Evolutionary conservation across 2,888 invertebrate species (phyloP).

Genomic region (Spicauda simplicius): DNA sequence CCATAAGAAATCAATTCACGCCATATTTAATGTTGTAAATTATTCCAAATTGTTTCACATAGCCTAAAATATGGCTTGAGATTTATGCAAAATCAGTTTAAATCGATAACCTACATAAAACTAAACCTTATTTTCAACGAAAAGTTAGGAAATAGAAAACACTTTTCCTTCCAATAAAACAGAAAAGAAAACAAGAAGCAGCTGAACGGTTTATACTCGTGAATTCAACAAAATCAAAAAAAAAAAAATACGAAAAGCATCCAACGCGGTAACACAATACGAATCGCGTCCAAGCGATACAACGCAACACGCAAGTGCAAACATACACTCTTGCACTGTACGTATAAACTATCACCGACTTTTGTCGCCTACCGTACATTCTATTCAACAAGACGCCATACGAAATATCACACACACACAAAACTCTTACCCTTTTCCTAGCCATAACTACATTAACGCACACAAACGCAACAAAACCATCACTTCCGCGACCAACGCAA

Average conservation of each 20-base stretch:
- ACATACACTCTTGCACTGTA: not conserved
- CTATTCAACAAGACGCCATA: too few species aligned
- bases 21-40: too few species aligned
- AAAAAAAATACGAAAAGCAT: not conserved
- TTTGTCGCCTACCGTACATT: not conserved
- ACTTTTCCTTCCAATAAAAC: too few species aligned
- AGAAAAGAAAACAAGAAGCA: not conserved
- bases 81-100: too few species aligned
- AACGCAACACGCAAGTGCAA: slow-evolving; percentile 20
- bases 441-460: slow-evolving; percentile 62
- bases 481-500: slow-evolving; percentile 33
- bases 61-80: too few species aligned
- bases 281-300: slow-evolving; percentile 6
- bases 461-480: slow-evolving; percentile 48
- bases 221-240: not conserved
- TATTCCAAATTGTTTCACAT: too few species aligned
- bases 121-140: too few species aligned
- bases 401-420: too few species aligned
- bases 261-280: not conserved
- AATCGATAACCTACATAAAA: too few species aligned
- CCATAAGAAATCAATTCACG: too few species aligned
- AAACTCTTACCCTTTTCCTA: slow-evolving; percentile 78
- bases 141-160: too few species aligned
- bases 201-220: not conserved
- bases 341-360: not conserved